Percentiles rank a stretch among this genome's conserved stretches.
Evolutionary conservation across 2,113 vertebrate genomes (phyloP).

Genomic region (Paracanthobrama guichenoti): DNA sequence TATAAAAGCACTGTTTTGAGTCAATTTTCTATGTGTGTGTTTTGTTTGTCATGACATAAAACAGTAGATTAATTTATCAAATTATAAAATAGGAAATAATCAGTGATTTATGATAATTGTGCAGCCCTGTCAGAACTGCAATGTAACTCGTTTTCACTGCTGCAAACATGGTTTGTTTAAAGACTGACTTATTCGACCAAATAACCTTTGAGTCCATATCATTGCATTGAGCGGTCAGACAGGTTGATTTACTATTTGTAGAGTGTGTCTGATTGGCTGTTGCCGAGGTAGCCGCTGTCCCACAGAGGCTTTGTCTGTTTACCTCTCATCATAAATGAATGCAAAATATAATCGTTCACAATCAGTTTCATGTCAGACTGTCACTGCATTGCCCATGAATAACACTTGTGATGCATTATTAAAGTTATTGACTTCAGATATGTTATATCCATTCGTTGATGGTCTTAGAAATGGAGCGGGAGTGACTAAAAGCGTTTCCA

Average conservation of each 20-base stretch:
- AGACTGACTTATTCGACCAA: constrained; percentile 26
- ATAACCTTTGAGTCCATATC: constrained; percentile 28
- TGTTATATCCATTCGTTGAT: not conserved
- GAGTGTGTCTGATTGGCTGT: constrained; percentile 23
- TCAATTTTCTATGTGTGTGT: not conserved
- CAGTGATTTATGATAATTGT: not conserved
- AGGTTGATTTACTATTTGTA: constrained; percentile 42
- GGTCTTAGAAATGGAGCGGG: not conserved
- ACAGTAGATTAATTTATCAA: not conserved
- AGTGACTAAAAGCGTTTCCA: not conserved
- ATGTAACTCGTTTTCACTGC: not conserved
- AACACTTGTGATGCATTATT: not conserved
- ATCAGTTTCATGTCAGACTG: not conserved
- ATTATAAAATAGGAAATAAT: not conserved
- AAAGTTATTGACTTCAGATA: not conserved
- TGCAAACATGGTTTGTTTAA: not conserved
- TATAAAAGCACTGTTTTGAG: no score
- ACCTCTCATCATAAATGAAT: constrained; percentile 28
- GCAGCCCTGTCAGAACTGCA: not conserved
- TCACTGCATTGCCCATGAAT: not conserved
- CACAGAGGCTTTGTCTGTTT: constrained; percentile 14
- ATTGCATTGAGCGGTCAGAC: not conserved
- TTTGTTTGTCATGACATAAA: not conserved
- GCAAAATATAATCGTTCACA: constrained; percentile 2
- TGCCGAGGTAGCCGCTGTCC: not conserved